These are phyloP conservation scores for Sebastes alutus DNA, from an alignment of 2,797 vertebrate genomes.

Conservation along the genomic window DNA sequence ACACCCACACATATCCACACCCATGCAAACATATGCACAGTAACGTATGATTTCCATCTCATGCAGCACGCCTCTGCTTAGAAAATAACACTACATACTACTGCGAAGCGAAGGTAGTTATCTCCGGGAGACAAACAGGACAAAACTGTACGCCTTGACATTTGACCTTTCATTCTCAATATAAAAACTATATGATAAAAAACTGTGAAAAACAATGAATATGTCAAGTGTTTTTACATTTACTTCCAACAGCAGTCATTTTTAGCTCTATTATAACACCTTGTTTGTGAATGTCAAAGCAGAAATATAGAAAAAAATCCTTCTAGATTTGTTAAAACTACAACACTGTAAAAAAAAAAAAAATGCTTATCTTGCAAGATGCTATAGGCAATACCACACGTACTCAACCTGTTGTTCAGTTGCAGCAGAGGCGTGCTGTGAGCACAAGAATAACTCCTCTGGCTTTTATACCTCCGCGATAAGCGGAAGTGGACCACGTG, in stretches of 20 bases:
- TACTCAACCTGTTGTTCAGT: slow-evolving; percentile 14
- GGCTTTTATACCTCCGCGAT: slow-evolving; percentile 78
- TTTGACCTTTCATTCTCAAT: background rate
- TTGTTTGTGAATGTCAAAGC: background rate
- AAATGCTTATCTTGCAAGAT: background rate
- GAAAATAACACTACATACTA: background rate
- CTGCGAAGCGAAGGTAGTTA: background rate
- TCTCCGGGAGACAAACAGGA: background rate
- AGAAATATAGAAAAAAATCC: background rate
- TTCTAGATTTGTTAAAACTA: background rate
- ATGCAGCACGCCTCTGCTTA: background rate
- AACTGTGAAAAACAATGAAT: background rate
- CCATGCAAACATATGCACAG: slow-evolving; percentile 5
- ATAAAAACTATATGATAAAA: background rate
- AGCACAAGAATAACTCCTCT: slow-evolving; percentile 77
- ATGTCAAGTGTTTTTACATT: background rate
- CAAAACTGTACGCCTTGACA: background rate
- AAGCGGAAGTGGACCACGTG: slow-evolving; percentile 79
- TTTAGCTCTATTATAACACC: background rate
- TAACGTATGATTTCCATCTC: slow-evolving; percentile 9
- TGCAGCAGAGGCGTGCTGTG: slow-evolving; percentile 6
- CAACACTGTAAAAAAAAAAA: background rate
- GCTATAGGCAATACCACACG: no score
- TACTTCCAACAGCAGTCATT: background rate
- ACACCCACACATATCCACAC: background rate